These are phyloP conservation scores for Chirona hameri DNA, from an alignment of 2,888 invertebrate genomes.

Conservation along the genomic window DNA sequence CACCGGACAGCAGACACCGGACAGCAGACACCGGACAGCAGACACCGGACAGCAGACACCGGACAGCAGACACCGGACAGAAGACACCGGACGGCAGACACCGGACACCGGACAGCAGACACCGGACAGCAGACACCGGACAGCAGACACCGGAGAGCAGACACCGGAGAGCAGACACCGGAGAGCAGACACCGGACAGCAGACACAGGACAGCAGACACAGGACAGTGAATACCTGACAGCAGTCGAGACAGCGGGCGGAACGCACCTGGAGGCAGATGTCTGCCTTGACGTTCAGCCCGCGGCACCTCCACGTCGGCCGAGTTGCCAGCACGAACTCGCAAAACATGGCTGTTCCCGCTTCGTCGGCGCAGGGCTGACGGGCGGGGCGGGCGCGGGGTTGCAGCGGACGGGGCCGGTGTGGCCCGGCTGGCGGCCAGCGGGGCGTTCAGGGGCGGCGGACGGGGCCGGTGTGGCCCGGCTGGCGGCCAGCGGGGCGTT, in stretches of 20 bases:
- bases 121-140: background rate
- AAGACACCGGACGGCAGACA: background rate
- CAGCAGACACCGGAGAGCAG: background rate
- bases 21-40: background rate
- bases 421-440: background rate
- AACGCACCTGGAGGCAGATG: background rate
- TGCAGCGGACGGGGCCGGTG: background rate
- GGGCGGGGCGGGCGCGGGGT: too few relatives aligned
- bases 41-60: conserved; percentile 29
- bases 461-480: background rate
- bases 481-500: background rate
- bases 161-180: background rate
- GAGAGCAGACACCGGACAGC: conserved; percentile 31
- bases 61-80: conserved; percentile 1
- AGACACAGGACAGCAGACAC: background rate
- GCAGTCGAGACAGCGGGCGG: background rate
- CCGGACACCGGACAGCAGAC: background rate
- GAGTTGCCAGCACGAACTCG: background rate
- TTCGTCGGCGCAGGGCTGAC: background rate
- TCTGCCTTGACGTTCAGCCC: background rate
- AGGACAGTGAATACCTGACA: conserved; percentile 30
- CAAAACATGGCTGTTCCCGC: conserved; percentile 3
- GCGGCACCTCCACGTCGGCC: background rate
- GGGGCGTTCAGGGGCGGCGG: background rate
- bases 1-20: conserved; percentile 28